A percentile compares a stretch with the other conserved stretches of the same genome.
These are phyloP conservation scores for Mythimna lalbum DNA, from an alignment of 2,888 invertebrate genomes.

Conservation along the genomic window DNA sequence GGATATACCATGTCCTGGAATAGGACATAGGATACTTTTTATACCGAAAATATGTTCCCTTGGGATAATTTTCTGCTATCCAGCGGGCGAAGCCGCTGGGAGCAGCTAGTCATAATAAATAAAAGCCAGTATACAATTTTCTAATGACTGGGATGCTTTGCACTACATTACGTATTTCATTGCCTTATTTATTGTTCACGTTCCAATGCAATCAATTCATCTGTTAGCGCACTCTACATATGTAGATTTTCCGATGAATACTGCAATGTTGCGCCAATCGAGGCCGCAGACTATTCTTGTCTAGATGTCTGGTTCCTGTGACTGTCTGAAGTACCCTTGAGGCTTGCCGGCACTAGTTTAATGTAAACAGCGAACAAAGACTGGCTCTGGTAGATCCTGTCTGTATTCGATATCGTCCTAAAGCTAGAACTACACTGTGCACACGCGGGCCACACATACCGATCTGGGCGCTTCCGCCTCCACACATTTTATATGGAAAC, in stretches of 20 bases:
- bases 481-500: no score
- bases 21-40: no score
- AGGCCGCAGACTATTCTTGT: slow-evolving; percentile 41
- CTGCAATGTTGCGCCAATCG: slow-evolving; percentile 23
- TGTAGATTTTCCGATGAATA: slow-evolving; percentile 28
- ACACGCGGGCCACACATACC: no score
- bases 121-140: no score
- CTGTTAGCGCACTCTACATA: not conserved
- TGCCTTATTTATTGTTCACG: not conserved
- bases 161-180: not conserved
- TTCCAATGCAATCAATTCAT: not conserved
- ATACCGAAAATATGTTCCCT: no score
- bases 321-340: slow-evolving; percentile 44
- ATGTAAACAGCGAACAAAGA: slow-evolving; percentile 44
- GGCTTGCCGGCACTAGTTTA: slow-evolving; percentile 30
- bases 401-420: slow-evolving; percentile 35
- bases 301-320: slow-evolving; percentile 48
- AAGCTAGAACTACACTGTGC: not conserved
- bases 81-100: no score
- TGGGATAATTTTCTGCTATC: no score
- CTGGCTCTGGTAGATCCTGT: slow-evolving; percentile 19
- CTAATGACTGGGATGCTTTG: not conserved
- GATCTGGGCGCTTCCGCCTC: no score
- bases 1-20: no score
- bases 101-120: no score